A percentile compares a stretch with the other conserved stretches of the same genome.
Conservation (phyloP, 2,888 invertebrate species). For the Eupithecia centaureata region DNA sequence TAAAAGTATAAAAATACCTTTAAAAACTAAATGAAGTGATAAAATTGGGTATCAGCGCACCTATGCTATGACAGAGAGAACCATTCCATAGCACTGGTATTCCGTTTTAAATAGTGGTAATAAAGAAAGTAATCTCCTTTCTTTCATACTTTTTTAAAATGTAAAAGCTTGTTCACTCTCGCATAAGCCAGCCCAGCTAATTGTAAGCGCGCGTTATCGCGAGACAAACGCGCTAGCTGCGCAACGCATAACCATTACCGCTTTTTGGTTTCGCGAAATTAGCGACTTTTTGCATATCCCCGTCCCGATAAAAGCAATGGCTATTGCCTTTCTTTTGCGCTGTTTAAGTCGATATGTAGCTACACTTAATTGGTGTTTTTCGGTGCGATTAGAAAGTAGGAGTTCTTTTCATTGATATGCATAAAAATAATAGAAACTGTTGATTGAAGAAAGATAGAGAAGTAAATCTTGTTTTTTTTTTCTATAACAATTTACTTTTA, state of each 20-base stretch:
- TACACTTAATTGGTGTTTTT: slow-evolving; percentile 35
- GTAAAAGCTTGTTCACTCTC: slow-evolving; percentile 6
- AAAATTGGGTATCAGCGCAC: too few species aligned
- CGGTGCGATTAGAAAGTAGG: neutral
- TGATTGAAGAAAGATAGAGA: neutral
- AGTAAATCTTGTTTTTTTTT: neutral
- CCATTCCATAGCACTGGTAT: too few species aligned
- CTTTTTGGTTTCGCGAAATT: slow-evolving; percentile 82
- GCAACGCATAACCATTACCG: slow-evolving; percentile 83
- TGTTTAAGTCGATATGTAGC: slow-evolving; percentile 33
- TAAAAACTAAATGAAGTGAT: too few species aligned
- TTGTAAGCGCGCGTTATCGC: slow-evolving; percentile 83
- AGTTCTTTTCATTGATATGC: neutral
- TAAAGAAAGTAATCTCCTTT: too few species aligned
- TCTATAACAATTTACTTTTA: neutral
- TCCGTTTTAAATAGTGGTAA: too few species aligned
- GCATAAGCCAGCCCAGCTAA: slow-evolving; percentile 72
- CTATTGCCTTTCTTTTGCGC: slow-evolving; percentile 51
- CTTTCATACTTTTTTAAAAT: neutral
- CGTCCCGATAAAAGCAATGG: slow-evolving; percentile 64
- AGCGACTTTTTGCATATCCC: slow-evolving; percentile 82
- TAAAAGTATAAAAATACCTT: too few species aligned
- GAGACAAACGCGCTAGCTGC: slow-evolving; percentile 81
- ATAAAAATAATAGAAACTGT: neutral
- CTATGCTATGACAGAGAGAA: too few species aligned